These are phyloP conservation scores for Cryptophagus acutangulus DNA, from an alignment of 2,888 invertebrate species.

Conservation along the genomic window DNA sequence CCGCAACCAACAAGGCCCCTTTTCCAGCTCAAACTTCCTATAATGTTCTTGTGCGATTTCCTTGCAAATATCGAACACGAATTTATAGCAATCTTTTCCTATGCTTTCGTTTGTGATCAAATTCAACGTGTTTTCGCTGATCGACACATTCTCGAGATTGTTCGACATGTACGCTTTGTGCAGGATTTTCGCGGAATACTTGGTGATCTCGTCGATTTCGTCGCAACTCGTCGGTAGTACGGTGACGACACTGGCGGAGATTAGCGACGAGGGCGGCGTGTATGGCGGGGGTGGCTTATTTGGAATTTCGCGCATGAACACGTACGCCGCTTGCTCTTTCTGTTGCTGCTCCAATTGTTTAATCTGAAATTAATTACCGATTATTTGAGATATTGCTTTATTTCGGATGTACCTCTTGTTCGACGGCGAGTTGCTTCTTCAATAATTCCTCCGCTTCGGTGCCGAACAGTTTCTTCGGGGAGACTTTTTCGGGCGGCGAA, in stretches of 20 bases:
- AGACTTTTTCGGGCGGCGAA: too few relatives aligned
- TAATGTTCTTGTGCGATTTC: slow-evolving; percentile 55
- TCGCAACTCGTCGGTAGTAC: slow-evolving; percentile 48
- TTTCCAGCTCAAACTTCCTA: slow-evolving; percentile 45
- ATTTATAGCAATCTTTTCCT: slow-evolving; percentile 53
- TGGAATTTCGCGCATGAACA: slow-evolving; percentile 62
- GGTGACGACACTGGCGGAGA: slow-evolving; percentile 27
- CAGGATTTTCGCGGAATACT: slow-evolving; percentile 48
- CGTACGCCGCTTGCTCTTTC: slow-evolving; percentile 52
- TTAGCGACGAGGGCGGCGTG: slow-evolving; percentile 54
- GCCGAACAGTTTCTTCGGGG: slow-evolving; percentile 40
- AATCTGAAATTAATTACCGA: slow-evolving; percentile 45
- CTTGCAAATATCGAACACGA: slow-evolving; percentile 60
- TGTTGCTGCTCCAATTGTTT: slow-evolving; percentile 54
- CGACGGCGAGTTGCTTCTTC: slow-evolving; percentile 59
- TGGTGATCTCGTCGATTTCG: slow-evolving; percentile 49
- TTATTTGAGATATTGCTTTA: slow-evolving; percentile 6
- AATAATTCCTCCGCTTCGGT: slow-evolving; percentile 59
- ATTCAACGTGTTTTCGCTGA: slow-evolving; percentile 38
- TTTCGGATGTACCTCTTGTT: slow-evolving; percentile 53
- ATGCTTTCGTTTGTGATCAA: slow-evolving; percentile 36
- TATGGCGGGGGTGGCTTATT: slow-evolving; percentile 75
- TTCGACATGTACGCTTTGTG: slow-evolving; percentile 45
- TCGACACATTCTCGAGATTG: slow-evolving; percentile 35
- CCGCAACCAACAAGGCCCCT: slow-evolving; percentile 53